Base-by-base conservation (phyloP, 2,797 vertebrate species). In the Buceros bicornis region DNA sequence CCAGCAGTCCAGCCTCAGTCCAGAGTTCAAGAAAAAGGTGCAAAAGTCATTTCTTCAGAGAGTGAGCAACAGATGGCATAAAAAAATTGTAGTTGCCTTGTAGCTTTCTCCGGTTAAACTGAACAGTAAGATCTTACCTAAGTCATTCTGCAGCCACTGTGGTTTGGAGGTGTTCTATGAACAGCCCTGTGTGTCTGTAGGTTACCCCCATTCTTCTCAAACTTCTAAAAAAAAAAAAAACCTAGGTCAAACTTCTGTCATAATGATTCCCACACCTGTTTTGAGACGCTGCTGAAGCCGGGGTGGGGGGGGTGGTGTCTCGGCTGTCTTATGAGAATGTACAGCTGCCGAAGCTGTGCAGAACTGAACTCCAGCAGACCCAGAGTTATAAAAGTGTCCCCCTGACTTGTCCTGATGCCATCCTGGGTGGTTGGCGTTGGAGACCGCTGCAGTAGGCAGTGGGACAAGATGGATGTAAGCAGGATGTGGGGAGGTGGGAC, bases 271-370 rank as follows among this genome's bases (percentile, higher is more conserved):
- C 66, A 12, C 14, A 3, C 4, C 31, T n/a, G 47, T 37, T 61
- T 19, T 67, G 80, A 74, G 69, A 10, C 0, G 1, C 33, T 51
- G 70, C 60, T 60, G 78, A 45, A 60, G 57, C 64, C 37, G 19
- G 50, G 29, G n/a, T 48, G 37, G 26, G 29, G n/a, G 53, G 37
- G 26, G 6, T 47, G 70, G 14, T 57, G 88, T 64, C 25, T 60
- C 1, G 0, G 48, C 40, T 22, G 2, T 29, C 29, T 33, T 17
- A 29, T 28, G 65, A 17, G 21, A 37, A 37, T 3, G 25, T 31
- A 0, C 15, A 16, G 43, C 48, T 89, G 53, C 87, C 73, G 42
- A 35, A 82, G 48, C 66, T 61, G 54, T 33, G 33, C 45, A 47
- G 45, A 16, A 17, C 45, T 8, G 43, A 47, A 45, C 26, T 26